Base-by-base conservation (phyloP, 2,888 invertebrate species). In the Raillietiella orientalis region DNA sequence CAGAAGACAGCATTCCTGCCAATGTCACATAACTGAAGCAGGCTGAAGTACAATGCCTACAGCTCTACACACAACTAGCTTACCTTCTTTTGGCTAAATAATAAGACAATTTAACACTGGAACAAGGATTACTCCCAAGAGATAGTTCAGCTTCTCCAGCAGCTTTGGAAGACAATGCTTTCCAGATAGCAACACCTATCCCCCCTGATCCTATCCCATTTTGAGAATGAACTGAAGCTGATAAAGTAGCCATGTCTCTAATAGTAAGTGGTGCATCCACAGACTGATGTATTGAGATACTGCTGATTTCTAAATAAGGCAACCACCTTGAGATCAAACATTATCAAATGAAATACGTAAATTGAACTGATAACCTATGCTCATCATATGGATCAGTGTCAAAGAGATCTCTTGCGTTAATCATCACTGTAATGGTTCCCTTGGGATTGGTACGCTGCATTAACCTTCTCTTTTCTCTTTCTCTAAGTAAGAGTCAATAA, bases 341-440 rank as follows among this genome's bases (percentile, higher is more conserved):
- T 37, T 29, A 36, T 15, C 4, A 28, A 32, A 29, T 28, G 22
- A 29, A 24, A 26, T 16, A 23, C 24, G 11, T 11, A 26, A 17
- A 8, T 26, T 20, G 4, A 6, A 3, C 9, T 3, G 5, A 26
- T n/a, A 17, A 5, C 14, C 17, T 16, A 28, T 40, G 36, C 11
- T 66, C 62, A 35, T 55, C 50, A 30, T 69, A 67, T 6, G 5
- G 11, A 38, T 82, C 79, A 36, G 61, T 58, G 37, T 62, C 69
- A 47, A 90, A 90, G 38, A 87, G 50, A 41, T 87, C 84, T 1
- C 84, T 75, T 2, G 84, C 84, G 52, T 90, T 79, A 13, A 90
- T 58, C 34, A 69, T 69, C 20, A 90, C 58, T 9, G 67, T 69
- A 27, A 87, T 59, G 31, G 63, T 66, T 16, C 84, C 82, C 32